These are phyloP conservation scores for Melanotaenia pygmaea DNA, from an alignment of 2,797 vertebrate genomes.

Conservation along the genomic window DNA sequence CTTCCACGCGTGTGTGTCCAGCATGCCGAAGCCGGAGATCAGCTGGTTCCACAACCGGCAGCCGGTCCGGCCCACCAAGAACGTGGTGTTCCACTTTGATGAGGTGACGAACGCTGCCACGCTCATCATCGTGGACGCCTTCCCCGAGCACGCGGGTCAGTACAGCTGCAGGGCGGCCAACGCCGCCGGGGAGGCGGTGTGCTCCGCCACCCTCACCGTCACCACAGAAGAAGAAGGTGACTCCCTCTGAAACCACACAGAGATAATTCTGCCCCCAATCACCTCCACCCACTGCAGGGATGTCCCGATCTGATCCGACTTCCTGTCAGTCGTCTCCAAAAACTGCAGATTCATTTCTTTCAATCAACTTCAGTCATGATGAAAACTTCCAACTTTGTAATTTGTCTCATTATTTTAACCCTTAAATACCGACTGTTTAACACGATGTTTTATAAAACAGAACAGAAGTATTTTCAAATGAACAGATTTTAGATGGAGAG, in stretches of 20 bases:
- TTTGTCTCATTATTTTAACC: too few species aligned
- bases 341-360: too few species aligned
- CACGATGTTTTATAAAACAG: too few species aligned
- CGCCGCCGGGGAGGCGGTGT: conserved; percentile 88
- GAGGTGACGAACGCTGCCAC: conserved; percentile 89
- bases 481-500: too few species aligned
- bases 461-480: too few species aligned
- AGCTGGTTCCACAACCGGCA: conserved; percentile 92
- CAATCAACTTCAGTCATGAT: too few species aligned
- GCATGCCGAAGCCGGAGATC: conserved; percentile 88
- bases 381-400: too few species aligned
- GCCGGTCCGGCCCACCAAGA: conserved; percentile 87
- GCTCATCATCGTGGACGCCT: conserved; percentile 94
- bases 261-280: background rate
- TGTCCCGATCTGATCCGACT: conserved; percentile 31
- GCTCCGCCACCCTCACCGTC: conserved; percentile 89
- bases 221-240: conserved; percentile 73
- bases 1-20: conserved; percentile 89
- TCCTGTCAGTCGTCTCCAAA: background rate
- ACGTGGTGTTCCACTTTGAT: conserved; percentile 94
- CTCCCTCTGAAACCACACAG: conserved; percentile 1
- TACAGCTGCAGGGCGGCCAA: conserved; percentile 93
- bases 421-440: too few species aligned
- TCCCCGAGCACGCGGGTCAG: conserved; percentile 89
- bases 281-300: conserved; percentile 17